Evolutionary conservation across 1,140 invertebrate genomes (phyloP).

Genomic region (Liolophura sinensis): DNA sequence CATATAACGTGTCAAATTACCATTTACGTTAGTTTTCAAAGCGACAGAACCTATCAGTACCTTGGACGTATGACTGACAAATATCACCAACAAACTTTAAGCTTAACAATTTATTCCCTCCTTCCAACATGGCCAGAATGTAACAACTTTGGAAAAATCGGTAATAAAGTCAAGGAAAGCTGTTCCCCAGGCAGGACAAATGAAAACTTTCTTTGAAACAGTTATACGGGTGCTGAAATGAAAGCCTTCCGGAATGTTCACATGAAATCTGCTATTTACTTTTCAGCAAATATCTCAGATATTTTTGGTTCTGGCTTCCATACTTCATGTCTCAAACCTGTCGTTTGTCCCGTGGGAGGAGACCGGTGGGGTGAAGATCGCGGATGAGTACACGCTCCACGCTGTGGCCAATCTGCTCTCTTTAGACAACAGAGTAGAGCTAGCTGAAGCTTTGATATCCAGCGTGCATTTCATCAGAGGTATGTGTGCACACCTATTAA

Average conservation of each 20-base stretch:
- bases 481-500: slow-evolving; percentile 1
- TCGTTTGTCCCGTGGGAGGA: slow-evolving; percentile 66
- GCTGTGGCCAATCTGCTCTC: slow-evolving; percentile 41
- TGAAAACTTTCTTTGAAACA: no score
- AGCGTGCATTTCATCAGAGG: slow-evolving; percentile 41
- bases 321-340: slow-evolving; percentile 90
- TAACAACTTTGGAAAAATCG: no score
- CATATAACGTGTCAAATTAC: no score
- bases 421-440: slow-evolving; percentile 39
- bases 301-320: slow-evolving; percentile 81
- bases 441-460: slow-evolving; percentile 40
- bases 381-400: slow-evolving; percentile 38
- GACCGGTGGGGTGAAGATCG: slow-evolving; percentile 45
- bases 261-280: slow-evolving; percentile 67
- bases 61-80: no score
- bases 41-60: no score
- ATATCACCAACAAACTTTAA: no score
- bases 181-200: no score
- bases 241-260: neutral
- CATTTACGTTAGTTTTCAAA: no score
- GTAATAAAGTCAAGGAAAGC: no score
- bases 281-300: slow-evolving; percentile 80
- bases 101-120: no score
- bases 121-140: no score
- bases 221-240: neutral